A percentile compares a stretch with the other conserved stretches of the same genome.
Conservation (phyloP, 2,888 invertebrate species). For the Tinea trinotella region DNA sequence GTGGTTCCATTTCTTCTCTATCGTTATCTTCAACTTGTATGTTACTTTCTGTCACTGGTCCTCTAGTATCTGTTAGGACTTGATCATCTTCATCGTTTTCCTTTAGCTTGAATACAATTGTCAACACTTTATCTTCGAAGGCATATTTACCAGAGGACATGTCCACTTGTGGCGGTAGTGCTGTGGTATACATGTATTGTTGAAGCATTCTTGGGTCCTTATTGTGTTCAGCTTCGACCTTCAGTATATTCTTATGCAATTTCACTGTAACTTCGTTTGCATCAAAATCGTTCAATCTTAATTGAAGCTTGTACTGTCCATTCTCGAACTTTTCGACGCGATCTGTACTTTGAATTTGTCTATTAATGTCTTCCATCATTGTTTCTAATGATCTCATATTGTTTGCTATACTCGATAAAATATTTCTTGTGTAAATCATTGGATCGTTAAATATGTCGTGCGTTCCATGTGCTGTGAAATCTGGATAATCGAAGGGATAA, state of each 20-base stretch:
- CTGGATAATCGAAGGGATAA: background rate
- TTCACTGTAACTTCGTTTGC: conserved; percentile 54
- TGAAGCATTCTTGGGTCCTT: conserved; percentile 22
- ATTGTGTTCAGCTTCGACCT: conserved; percentile 47
- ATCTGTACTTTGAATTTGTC: conserved; percentile 34
- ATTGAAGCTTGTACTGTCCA: conserved; percentile 43
- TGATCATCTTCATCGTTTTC: background rate
- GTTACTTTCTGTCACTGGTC: background rate
- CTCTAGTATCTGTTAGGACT: background rate
- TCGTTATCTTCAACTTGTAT: background rate
- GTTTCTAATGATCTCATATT: conserved; percentile 41
- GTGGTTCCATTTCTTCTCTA: conserved; percentile 4
- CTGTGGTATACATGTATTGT: conserved; percentile 36
- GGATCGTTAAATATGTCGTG: conserved; percentile 28
- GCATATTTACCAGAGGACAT: conserved; percentile 43
- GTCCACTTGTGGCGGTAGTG: conserved; percentile 38
- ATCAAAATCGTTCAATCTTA: conserved; percentile 39
- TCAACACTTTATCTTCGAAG: conserved; percentile 36
- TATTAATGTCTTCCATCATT: conserved; percentile 35
- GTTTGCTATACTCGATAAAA: conserved; percentile 39
- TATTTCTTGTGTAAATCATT: conserved; percentile 42
- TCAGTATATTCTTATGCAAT: conserved; percentile 43
- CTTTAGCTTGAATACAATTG: conserved; percentile 40
- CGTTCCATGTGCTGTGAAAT: background rate
- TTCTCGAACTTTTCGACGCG: conserved; percentile 31